A percentile compares a stretch with the other conserved stretches of the same genome.
phyloP scores from a whole-genome alignment of 2,113 vertebrate genomes.

The Brachionichthys hirsutus region DNA sequence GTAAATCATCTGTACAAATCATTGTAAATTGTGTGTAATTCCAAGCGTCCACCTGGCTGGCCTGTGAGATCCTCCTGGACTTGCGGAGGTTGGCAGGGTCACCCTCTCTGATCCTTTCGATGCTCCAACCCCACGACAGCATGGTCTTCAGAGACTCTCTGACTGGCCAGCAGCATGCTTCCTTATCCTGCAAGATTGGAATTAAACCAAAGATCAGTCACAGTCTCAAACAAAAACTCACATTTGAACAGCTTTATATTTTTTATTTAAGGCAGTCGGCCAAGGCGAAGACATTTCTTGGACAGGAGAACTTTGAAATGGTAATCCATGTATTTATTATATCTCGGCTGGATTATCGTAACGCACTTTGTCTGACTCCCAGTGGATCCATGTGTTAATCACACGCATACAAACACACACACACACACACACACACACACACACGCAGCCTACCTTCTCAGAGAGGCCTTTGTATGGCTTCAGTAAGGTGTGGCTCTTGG shows the following conservation, averaged over 20 bases:
- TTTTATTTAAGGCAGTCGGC: too few species aligned
- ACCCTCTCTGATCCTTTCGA: constrained; percentile 88
- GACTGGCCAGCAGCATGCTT: constrained; percentile 89
- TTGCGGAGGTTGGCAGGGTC: constrained; percentile 86
- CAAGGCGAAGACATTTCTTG: too few species aligned
- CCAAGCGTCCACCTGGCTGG: constrained; percentile 82
- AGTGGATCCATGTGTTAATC: too few species aligned
- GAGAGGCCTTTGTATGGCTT: constrained; percentile 90
- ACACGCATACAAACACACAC: too few species aligned
- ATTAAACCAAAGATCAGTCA: too few species aligned
- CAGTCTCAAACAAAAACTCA: too few species aligned
- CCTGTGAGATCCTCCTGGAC: constrained; percentile 89
- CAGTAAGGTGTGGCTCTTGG: constrained; percentile 88
- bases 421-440: too few species aligned
- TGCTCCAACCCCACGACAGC: constrained; percentile 91
- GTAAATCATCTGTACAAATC: neutral
- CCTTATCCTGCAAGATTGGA: constrained; percentile 84
- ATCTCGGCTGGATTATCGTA: too few species aligned
- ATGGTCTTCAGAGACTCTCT: constrained; percentile 95
- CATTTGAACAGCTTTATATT: too few species aligned
- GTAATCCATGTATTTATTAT: too few species aligned
- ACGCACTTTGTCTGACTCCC: too few species aligned
- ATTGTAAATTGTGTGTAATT: neutral
- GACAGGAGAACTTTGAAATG: too few species aligned
- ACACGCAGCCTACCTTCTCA: constrained; percentile 84